Percentiles rank a stretch among this genome's conserved stretches.
Conservation (phyloP, 2,797 vertebrate species). For the Pristis pectinata region DNA sequence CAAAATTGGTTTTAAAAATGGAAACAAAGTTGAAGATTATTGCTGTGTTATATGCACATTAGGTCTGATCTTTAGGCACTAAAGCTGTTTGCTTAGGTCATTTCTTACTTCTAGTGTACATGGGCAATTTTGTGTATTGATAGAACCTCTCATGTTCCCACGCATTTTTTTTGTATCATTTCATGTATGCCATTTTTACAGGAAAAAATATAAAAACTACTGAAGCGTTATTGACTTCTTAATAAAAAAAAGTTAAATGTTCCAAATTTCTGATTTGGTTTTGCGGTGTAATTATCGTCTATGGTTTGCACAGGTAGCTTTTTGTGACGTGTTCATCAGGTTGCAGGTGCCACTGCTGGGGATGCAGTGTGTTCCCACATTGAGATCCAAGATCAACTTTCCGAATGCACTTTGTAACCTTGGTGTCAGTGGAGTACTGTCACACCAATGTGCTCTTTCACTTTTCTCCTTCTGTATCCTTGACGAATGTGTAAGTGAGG, state of each 20-base stretch:
- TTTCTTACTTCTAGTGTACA: slow-evolving; percentile 83
- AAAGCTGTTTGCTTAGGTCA: slow-evolving; percentile 65
- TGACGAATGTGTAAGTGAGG: too few species aligned
- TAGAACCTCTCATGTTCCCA: slow-evolving; percentile 78
- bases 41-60: slow-evolving; percentile 61
- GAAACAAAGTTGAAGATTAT: slow-evolving; percentile 55
- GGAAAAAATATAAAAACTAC: slow-evolving; percentile 74
- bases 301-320: not conserved
- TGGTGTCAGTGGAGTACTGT: too few species aligned
- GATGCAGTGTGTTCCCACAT: not conserved
- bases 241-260: slow-evolving; percentile 98
- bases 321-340: not conserved
- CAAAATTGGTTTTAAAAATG: slow-evolving; percentile 24
- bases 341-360: not conserved
- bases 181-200: slow-evolving; percentile 98
- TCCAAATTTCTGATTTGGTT: slow-evolving; percentile 53
- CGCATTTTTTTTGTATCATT: slow-evolving; percentile 93
- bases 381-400: not conserved
- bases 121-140: slow-evolving; percentile 84
- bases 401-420: not conserved
- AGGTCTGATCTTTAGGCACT: slow-evolving; percentile 71
- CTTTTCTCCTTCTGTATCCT: not conserved
- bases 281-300: not conserved
- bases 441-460: not conserved
- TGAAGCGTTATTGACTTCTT: slow-evolving; percentile 99